A percentile compares a stretch with the other conserved stretches of the same genome.
phyloP scores from a whole-genome alignment of 2,888 invertebrate genomes.

The Penaeus monodon region DNA sequence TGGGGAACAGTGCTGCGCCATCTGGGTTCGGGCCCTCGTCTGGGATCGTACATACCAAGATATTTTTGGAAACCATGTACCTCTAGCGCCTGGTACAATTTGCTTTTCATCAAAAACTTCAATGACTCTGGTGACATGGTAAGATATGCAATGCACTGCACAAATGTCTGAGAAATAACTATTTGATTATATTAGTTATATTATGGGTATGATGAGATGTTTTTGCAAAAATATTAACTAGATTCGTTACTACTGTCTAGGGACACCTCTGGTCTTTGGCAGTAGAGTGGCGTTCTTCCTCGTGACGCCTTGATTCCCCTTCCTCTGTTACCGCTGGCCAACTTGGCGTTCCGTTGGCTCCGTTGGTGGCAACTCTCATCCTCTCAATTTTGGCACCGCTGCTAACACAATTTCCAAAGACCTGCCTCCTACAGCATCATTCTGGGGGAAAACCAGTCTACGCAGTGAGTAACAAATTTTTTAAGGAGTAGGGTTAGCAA shows the following conservation, averaged over 20 bases:
- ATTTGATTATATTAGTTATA: no score
- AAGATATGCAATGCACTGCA: neutral
- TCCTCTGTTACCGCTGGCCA: slow-evolving; percentile 43
- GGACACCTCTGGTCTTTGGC: slow-evolving; percentile 54
- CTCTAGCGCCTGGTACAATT: slow-evolving; percentile 16
- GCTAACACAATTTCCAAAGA: slow-evolving; percentile 18
- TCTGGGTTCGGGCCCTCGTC: slow-evolving; percentile 35
- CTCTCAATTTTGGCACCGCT: slow-evolving; percentile 38
- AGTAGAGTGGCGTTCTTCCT: slow-evolving; percentile 57
- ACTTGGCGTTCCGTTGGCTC: slow-evolving; percentile 42
- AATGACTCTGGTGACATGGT: slow-evolving; percentile 45
- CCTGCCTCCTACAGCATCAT: slow-evolving; percentile 43
- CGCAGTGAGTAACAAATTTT: slow-evolving; percentile 25
- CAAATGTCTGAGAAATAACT: no score
- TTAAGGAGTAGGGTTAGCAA: neutral
- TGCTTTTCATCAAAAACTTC: slow-evolving; percentile 46
- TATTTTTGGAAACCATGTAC: slow-evolving; percentile 35
- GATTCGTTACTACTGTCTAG: slow-evolving; percentile 33
- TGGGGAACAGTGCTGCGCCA: slow-evolving; percentile 32
- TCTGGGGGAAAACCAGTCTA: slow-evolving; percentile 23
- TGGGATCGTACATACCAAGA: slow-evolving; percentile 40
- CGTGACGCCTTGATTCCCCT: slow-evolving; percentile 41
- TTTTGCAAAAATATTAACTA: neutral
- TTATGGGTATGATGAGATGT: no score
- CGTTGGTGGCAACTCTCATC: slow-evolving; percentile 11